These are phyloP conservation scores for Callaeas wilsoni DNA, from an alignment of 2,113 vertebrate genomes.

Conservation along the genomic window DNA sequence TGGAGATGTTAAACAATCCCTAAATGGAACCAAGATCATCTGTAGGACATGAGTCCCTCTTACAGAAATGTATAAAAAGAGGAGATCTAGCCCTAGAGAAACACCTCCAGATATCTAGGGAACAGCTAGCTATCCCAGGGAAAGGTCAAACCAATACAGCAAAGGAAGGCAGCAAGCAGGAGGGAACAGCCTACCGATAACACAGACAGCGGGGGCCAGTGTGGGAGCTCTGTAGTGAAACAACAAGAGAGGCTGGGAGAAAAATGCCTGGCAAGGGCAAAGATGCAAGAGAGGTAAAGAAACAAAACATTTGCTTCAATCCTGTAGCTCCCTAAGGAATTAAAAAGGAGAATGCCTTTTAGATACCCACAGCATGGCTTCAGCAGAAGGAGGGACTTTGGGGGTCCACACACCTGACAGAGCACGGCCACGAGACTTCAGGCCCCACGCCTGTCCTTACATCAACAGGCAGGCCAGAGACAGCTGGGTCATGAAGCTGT, in stretches of 20 bases:
- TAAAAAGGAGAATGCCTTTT: background rate
- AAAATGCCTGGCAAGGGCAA: slow-evolving; percentile 11
- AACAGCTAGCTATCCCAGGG: background rate
- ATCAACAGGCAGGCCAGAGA: background rate
- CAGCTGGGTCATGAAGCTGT: background rate
- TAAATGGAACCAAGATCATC: slow-evolving; percentile 45
- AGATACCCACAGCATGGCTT: background rate
- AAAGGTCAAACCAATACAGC: slow-evolving; percentile 25
- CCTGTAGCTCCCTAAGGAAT: background rate
- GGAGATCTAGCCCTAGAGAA: slow-evolving; percentile 9
- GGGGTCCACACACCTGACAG: background rate
- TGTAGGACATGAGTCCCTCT: slow-evolving; percentile 27
- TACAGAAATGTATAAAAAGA: background rate
- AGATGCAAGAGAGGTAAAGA: background rate
- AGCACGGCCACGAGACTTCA: background rate
- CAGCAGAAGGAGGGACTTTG: background rate
- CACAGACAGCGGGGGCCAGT: background rate
- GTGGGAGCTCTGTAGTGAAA: background rate
- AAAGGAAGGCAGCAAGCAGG: background rate
- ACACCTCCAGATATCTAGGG: background rate
- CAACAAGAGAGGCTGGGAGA: background rate
- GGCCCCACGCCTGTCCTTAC: background rate
- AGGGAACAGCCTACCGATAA: background rate
- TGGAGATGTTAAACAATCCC: background rate
- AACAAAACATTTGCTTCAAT: background rate